Conservation (phyloP, 1,140 invertebrate genomes). For the Ridgeia piscesae region DNA sequence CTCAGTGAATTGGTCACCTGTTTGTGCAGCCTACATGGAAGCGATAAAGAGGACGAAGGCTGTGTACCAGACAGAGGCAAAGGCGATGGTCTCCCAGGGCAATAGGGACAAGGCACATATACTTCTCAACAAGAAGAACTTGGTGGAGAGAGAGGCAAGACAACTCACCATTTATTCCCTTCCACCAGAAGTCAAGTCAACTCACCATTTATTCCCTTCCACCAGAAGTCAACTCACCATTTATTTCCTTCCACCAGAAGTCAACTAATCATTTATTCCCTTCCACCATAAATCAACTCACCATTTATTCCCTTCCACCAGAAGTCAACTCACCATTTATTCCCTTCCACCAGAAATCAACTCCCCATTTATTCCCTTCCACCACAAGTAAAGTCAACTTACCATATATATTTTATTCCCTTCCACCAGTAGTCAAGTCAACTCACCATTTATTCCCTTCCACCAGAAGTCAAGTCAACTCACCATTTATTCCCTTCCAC, state of each 20-base stretch:
- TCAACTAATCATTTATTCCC: too few relatives aligned
- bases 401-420: too few relatives aligned
- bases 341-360: too few relatives aligned
- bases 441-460: background rate
- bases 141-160: slow-evolving; percentile 49
- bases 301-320: too few relatives aligned
- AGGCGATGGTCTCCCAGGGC: slow-evolving; percentile 37
- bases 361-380: too few relatives aligned
- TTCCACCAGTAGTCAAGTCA: slow-evolving; percentile 47
- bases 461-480: slow-evolving; percentile 43
- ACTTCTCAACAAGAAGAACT: slow-evolving; percentile 45
- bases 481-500: background rate
- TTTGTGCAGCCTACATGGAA: slow-evolving; percentile 19
- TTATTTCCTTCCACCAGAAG: too few relatives aligned
- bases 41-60: slow-evolving; percentile 12
- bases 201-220: too few relatives aligned
- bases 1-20: background rate
- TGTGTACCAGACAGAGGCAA: slow-evolving; percentile 42
- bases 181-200: too few relatives aligned
- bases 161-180: slow-evolving; percentile 21
- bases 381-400: too few relatives aligned
- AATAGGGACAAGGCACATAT: slow-evolving; percentile 48
- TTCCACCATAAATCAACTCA: too few relatives aligned
- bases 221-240: too few relatives aligned
- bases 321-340: too few relatives aligned